phyloP scores from a whole-genome alignment of 2,113 vertebrate genomes.

The Plotosus lineatus region DNA sequence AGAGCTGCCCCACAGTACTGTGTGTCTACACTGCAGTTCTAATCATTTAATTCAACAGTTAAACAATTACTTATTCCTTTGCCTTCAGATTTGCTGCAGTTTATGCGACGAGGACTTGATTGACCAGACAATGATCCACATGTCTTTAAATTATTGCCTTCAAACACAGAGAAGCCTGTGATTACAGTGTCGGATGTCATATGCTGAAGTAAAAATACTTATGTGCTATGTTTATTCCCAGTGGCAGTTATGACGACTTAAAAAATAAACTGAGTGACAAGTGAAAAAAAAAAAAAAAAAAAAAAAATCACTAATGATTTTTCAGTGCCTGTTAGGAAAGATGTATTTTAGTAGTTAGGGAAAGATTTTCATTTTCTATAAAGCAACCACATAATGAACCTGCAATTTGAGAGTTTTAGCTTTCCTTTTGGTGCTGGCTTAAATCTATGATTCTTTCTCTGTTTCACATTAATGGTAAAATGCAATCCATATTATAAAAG shows the following conservation, averaged over 20 bases:
- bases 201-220: conserved; percentile 50
- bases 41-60: neutral
- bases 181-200: conserved; percentile 56
- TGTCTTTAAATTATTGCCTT: conserved; percentile 47
- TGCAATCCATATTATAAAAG: conserved; percentile 38
- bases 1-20: neutral
- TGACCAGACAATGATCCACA: conserved; percentile 45
- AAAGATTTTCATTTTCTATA: conserved; percentile 47
- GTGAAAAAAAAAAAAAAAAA: conserved; percentile 9
- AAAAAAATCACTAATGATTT: conserved; percentile 52
- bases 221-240: conserved; percentile 44
- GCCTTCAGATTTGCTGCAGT: conserved; percentile 8
- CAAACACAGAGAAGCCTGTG: conserved; percentile 46
- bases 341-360: conserved; percentile 35
- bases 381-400: conserved; percentile 48
- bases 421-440: conserved; percentile 30
- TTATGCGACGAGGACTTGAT: conserved; percentile 19
- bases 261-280: conserved; percentile 37
- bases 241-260: conserved; percentile 40
- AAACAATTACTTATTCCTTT: neutral
- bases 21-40: neutral
- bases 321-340: conserved; percentile 43
- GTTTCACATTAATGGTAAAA: conserved; percentile 41
- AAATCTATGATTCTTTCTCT: conserved; percentile 21
- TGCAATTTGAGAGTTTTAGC: conserved; percentile 36